Percentiles rank a stretch among this genome's conserved stretches.
phyloP scores from a whole-genome alignment of 2,888 invertebrate species.

The Plagiodera versicolora region DNA sequence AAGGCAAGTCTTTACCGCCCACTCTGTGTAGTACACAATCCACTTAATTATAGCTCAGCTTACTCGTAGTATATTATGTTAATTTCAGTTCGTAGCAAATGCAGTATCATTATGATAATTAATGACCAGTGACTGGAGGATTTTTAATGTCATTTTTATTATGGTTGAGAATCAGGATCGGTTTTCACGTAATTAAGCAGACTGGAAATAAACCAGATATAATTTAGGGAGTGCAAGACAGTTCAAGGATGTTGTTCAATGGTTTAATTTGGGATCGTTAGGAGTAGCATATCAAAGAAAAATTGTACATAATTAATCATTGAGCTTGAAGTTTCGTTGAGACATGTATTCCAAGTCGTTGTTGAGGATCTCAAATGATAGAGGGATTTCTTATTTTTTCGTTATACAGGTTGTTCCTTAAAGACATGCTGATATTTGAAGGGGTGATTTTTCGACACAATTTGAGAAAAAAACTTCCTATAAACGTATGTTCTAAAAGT shows the following conservation, averaged over 20 bases:
- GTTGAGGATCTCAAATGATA: background rate
- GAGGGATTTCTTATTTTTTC: too few relatives aligned
- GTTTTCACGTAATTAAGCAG: constrained; percentile 26
- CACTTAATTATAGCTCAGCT: constrained; percentile 47
- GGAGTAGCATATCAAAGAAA: constrained; percentile 20
- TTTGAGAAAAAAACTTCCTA: too few relatives aligned
- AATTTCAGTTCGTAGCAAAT: constrained; percentile 48
- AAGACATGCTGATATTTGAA: too few relatives aligned
- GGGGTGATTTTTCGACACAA: too few relatives aligned
- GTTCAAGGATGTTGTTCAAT: constrained; percentile 28
- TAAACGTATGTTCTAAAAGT: too few relatives aligned
- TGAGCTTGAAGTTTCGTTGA: background rate
- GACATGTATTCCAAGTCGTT: background rate
- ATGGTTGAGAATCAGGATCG: constrained; percentile 22
- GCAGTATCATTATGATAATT: constrained; percentile 50
- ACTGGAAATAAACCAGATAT: constrained; percentile 27
- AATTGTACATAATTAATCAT: constrained; percentile 25
- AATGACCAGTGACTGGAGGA: constrained; percentile 43
- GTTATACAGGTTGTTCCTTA: too few relatives aligned
- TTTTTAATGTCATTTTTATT: constrained; percentile 37
- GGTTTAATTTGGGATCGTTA: constrained; percentile 29
- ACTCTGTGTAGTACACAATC: constrained; percentile 24
- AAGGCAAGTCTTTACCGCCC: constrained; percentile 9
- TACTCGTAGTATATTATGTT: constrained; percentile 51
- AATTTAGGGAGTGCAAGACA: constrained; percentile 20